A percentile compares a stretch with the other conserved stretches of the same genome.
These are phyloP conservation scores for Drosophila vallismaia DNA, from an alignment of 2,888 invertebrate species.

Conservation along the genomic window DNA sequence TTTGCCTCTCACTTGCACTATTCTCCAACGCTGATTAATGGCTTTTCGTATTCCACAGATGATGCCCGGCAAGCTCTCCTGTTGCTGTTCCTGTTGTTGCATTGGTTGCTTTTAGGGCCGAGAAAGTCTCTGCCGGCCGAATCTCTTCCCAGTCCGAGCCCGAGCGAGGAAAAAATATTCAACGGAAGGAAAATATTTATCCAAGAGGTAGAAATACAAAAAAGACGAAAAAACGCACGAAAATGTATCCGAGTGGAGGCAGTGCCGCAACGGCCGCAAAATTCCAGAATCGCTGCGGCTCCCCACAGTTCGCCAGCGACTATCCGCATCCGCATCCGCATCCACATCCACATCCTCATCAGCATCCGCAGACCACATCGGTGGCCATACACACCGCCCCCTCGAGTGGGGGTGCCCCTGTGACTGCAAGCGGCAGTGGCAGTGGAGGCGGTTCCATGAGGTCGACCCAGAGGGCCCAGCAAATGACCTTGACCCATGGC, in stretches of 20 bases:
- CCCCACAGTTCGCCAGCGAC: conserved; percentile 87
- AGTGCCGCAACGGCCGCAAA: conserved; percentile 68
- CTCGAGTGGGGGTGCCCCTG: not conserved
- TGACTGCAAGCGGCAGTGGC: not conserved
- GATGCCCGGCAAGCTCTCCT: conserved; percentile 41
- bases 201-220: not conserved
- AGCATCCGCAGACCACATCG: conserved; percentile 68
- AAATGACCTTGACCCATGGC: conserved; percentile 55
- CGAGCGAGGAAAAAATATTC: not conserved
- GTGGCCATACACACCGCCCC: conserved; percentile 50
- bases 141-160: no score
- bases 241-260: conserved; percentile 80
- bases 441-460: conserved; percentile 60
- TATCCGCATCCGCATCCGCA: conserved; percentile 85
- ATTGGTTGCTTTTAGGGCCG: not conserved
- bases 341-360: conserved; percentile 85
- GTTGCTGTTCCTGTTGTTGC: conserved; percentile 7
- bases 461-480: conserved; percentile 47
- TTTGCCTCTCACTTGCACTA: conserved; percentile 33
- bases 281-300: conserved; percentile 82
- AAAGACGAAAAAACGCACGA: conserved; percentile 1
- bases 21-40: conserved; percentile 71
- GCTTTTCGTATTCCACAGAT: conserved; percentile 58
- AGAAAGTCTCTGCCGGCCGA: not conserved
- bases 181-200: not conserved